Conservation (phyloP, 2,113 vertebrate genomes). For the Junco hyemalis region DNA sequence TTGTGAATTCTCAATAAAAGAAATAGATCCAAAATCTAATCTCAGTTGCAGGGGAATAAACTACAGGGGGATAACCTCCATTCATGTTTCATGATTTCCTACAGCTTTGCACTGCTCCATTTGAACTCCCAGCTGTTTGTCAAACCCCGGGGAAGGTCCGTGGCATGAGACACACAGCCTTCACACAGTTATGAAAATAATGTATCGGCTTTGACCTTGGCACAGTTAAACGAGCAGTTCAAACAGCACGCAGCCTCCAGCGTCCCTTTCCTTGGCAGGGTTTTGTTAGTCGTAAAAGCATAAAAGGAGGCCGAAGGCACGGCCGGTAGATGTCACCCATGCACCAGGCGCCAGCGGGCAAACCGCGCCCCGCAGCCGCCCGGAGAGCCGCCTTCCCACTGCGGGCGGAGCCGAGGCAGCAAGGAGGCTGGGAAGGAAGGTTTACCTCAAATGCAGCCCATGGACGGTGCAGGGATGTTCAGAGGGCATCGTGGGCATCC, state of each 20-base stretch:
- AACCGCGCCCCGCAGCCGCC: fast-evolving
- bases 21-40: neutral
- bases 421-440: too few relatives aligned
- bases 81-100: neutral
- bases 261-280: fast-evolving
- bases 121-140: neutral
- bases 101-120: neutral
- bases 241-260: neutral
- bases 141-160: neutral
- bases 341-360: neutral
- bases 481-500: fast-evolving
- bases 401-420: neutral
- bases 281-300: neutral
- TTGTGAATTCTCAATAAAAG: neutral
- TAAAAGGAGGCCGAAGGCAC: fast-evolving
- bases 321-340: constrained; percentile 39
- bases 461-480: neutral
- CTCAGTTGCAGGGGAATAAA: neutral
- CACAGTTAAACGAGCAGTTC: neutral
- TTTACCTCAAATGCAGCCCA: neutral
- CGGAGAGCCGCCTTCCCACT: fast-evolving
- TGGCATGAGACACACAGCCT: neutral
- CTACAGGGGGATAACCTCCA: neutral
- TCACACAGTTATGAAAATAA: neutral
- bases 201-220: neutral